phyloP scores from a whole-genome alignment of 2,888 invertebrate species.

The Rhagophthalmus giganteus region DNA sequence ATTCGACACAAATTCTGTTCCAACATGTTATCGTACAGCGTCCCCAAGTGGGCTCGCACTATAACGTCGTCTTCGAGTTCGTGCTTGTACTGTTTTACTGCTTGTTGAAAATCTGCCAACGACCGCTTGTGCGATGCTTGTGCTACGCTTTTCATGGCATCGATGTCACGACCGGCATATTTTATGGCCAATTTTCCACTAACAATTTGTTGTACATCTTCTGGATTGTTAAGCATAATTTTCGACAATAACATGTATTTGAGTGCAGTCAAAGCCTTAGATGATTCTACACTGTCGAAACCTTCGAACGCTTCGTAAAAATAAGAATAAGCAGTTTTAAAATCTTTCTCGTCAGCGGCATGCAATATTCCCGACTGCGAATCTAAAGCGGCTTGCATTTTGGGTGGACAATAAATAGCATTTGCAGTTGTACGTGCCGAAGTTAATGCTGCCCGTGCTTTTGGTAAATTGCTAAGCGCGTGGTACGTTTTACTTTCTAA shows the following conservation, averaged over 20 bases:
- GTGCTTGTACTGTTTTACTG: slow-evolving; percentile 81
- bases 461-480: slow-evolving; percentile 94
- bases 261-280: slow-evolving; percentile 89
- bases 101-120: slow-evolving; percentile 92
- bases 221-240: slow-evolving; percentile 96
- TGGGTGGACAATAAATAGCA: slow-evolving; percentile 98
- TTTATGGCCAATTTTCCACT: slow-evolving; percentile 97
- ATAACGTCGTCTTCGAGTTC: slow-evolving; percentile 96
- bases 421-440: slow-evolving; percentile 99
- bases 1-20: slow-evolving; percentile 98
- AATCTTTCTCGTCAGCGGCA: slow-evolving; percentile 99
- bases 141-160: slow-evolving; percentile 98
- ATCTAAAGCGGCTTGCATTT: slow-evolving; percentile 96
- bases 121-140: slow-evolving; percentile 96
- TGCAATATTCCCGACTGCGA: slow-evolving; percentile 97
- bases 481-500: slow-evolving; percentile 99
- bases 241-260: slow-evolving; percentile 99
- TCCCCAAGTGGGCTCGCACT: slow-evolving; percentile 93
- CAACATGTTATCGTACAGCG: slow-evolving; percentile 96
- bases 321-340: slow-evolving; percentile 99
- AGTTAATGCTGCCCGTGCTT: slow-evolving; percentile 94
- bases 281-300: slow-evolving; percentile 91
- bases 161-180: slow-evolving; percentile 92
- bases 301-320: slow-evolving; percentile 99
- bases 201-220: slow-evolving; percentile 93